Conservation (phyloP, 2,888 invertebrate genomes). For the Stramonita haemastoma region DNA sequence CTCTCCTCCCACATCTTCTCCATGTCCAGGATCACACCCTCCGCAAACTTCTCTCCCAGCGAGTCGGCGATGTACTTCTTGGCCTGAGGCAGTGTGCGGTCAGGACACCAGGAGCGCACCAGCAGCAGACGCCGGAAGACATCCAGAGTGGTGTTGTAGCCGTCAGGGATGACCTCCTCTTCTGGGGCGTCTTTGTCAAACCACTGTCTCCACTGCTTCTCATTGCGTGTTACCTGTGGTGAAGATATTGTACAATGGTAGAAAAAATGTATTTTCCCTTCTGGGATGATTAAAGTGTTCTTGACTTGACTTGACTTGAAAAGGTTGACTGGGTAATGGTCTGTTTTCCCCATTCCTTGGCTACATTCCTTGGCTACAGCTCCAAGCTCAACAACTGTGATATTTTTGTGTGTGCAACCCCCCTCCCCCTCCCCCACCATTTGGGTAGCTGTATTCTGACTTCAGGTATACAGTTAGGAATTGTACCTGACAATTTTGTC, state of each 20-base stretch:
- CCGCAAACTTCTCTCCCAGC: slow-evolving; percentile 75
- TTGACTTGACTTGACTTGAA: too few species aligned
- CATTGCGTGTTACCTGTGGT: slow-evolving; percentile 71
- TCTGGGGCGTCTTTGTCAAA: slow-evolving; percentile 78
- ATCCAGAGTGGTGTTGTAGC: slow-evolving; percentile 76
- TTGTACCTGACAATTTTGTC: too few species aligned
- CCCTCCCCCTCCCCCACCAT: too few species aligned
- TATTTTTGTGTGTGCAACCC: too few species aligned
- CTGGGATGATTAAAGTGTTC: too few species aligned
- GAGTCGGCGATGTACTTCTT: slow-evolving; percentile 76
- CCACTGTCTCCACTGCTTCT: slow-evolving; percentile 78
- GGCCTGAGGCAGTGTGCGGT: slow-evolving; percentile 76
- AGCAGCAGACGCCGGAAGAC: slow-evolving; percentile 77
- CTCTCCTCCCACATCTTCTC: slow-evolving; percentile 77
- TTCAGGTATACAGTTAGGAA: too few species aligned
- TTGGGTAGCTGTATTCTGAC: too few species aligned
- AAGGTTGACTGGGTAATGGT: too few species aligned
- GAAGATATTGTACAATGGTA: not conserved
- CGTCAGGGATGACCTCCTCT: slow-evolving; percentile 77
- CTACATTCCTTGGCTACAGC: too few species aligned
- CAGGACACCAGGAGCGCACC: slow-evolving; percentile 77
- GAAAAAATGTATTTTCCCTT: not conserved
- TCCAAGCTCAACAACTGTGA: too few species aligned
- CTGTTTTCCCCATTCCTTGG: too few species aligned
- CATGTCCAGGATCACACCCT: slow-evolving; percentile 77